Percentiles rank a stretch among this genome's conserved stretches.
These are phyloP conservation scores for Idaea straminata DNA, from an alignment of 2,888 invertebrate genomes.

Conservation along the genomic window DNA sequence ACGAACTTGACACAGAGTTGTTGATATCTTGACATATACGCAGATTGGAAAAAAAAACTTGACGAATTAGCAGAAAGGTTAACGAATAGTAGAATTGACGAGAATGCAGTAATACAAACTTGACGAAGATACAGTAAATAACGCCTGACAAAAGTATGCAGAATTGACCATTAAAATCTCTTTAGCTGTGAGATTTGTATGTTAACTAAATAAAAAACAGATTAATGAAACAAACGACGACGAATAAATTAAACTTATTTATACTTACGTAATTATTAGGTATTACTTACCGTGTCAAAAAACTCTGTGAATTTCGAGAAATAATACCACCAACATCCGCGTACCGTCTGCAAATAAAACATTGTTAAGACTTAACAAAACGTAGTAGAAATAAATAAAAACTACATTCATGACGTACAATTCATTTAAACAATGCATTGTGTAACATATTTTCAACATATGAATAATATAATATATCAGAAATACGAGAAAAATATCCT, in stretches of 20 bases:
- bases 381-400: neutral
- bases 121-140: too few relatives aligned
- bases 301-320: slow-evolving; percentile 98
- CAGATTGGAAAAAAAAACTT: too few relatives aligned
- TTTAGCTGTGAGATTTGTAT: neutral
- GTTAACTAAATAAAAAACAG: too few relatives aligned
- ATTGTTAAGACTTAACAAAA: slow-evolving; percentile 13
- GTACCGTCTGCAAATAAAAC: slow-evolving; percentile 88
- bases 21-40: too few relatives aligned
- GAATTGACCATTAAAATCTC: neutral
- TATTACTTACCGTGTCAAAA: slow-evolving; percentile 92
- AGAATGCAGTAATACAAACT: too few relatives aligned
- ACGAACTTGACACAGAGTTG: too few relatives aligned
- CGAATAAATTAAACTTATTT: neutral
- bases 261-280: neutral
- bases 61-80: too few relatives aligned
- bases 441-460: neutral
- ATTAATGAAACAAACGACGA: neutral
- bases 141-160: too few relatives aligned
- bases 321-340: slow-evolving; percentile 97
- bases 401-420: neutral
- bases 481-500: too few relatives aligned
- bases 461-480: too few relatives aligned
- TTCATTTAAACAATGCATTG: neutral
- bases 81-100: too few relatives aligned